phyloP scores from a whole-genome alignment of 2,113 vertebrate genomes.

The Caretta caretta region DNA sequence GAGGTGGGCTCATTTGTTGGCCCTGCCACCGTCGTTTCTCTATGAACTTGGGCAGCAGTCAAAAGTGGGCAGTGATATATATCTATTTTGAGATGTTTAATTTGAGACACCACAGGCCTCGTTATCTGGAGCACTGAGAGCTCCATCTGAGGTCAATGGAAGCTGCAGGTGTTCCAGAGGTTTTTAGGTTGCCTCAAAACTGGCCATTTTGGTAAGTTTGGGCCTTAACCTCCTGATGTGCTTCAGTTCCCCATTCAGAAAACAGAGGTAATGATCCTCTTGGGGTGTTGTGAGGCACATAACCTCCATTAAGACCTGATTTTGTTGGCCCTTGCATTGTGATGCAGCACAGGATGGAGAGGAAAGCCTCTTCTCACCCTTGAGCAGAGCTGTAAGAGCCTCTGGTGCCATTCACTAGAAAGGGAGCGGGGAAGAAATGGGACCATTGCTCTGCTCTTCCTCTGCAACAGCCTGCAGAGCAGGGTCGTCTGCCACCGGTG shows the following conservation, averaged over 20 bases:
- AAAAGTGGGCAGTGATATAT: not conserved
- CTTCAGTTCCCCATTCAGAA: conserved; percentile 31
- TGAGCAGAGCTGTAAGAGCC: too few species aligned
- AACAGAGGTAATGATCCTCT: conserved; percentile 32
- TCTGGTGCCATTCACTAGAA: not conserved
- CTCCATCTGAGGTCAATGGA: not conserved
- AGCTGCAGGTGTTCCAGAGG: not conserved
- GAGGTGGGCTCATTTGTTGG: not conserved
- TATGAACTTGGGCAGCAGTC: not conserved
- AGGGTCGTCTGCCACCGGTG: not conserved
- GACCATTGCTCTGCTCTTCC: conserved; percentile 22
- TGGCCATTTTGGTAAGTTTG: conserved; percentile 40
- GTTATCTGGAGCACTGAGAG: not conserved
- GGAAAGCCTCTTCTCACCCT: conserved; percentile 26
- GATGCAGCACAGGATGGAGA: not conserved
- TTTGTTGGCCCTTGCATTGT: not conserved
- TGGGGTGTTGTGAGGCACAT: conserved; percentile 39
- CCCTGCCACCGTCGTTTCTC: not conserved
- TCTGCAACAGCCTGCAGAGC: not conserved
- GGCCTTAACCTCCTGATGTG: not conserved
- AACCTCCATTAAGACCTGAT: conserved; percentile 42
- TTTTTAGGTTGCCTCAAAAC: conserved; percentile 18
- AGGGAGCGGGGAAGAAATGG: conserved; percentile 28
- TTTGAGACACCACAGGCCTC: not conserved
- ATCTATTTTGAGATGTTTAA: not conserved